Evolutionary conservation across 2,113 vertebrate species (phyloP), one percentile per base, ranked within the genome.

Genomic region (Sinocyclocheilus maitianheensis): DNA sequence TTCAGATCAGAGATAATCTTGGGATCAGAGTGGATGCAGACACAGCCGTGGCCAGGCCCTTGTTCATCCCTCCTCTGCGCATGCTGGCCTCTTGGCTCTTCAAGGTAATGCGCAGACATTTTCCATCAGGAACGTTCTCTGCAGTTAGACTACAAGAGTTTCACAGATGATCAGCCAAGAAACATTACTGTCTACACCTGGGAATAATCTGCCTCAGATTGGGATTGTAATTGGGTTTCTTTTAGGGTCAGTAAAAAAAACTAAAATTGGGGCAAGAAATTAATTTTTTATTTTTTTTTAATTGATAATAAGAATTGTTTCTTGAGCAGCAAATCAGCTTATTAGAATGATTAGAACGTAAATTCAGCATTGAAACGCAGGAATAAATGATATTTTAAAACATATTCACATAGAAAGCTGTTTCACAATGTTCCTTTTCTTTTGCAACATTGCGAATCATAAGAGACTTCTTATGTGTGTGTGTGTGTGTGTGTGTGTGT

Each of bases 31-130:
- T 96, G 91, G 98, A 99, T 90, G 98, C 97, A 90, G 97, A 98
- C 90, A 96, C 96, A 16, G 98, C 97, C 86, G 96, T 97, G 1
- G 96, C 96, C 69, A 96, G 96, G 89, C 97, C 98, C 0, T 20
- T 93, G 87, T 95, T 99, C 88, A 97, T 98, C 91, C 98, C 98
- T 82, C 98, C 98, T 48, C 97, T 99, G 86, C 95, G 97, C 92
- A 99, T 99, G 96, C 96, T 99, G 92, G 97, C 97, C 2, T 98
- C 98, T 0, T 99, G 98, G 98, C 93, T 99, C 12, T 99, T 99
- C 92, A 97, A 96, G 96, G 98, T 97, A 93, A 92, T 85, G 37
- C 24, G 0, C 34, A 4, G n/a, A 60, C 14, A 16, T 18, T 1
- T 3, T 14, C 14, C 30, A 5, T 0, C n/a, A 18, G 3, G 43